Evolutionary conservation across 2,113 vertebrate genomes (phyloP).

Genomic region (Ia io): DNA sequence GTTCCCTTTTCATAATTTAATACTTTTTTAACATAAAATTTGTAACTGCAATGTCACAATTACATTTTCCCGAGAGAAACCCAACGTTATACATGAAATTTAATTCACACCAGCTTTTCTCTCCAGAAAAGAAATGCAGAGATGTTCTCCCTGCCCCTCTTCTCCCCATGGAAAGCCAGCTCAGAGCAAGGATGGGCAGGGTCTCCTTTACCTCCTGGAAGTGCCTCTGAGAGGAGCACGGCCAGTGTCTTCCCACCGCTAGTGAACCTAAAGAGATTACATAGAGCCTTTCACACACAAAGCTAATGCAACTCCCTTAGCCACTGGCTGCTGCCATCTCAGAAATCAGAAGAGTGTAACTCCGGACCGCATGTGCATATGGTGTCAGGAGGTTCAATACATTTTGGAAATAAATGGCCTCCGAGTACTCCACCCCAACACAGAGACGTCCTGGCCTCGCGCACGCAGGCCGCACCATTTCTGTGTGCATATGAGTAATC

Average conservation of each 20-base stretch:
- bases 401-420: constrained; percentile 61
- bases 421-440: constrained; percentile 18
- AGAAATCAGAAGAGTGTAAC: background rate
- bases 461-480: background rate
- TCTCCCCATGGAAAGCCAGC: background rate
- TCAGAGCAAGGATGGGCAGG: background rate
- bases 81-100: background rate
- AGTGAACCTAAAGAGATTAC: constrained; percentile 19
- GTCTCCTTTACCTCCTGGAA: background rate
- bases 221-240: background rate
- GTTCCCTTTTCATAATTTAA: background rate
- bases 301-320: constrained; percentile 41
- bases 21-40: constrained; percentile 7
- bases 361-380: constrained; percentile 3
- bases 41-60: background rate
- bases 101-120: background rate
- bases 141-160: accelerated
- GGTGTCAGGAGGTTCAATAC: constrained; percentile 45
- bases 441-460: constrained; percentile 39
- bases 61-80: background rate
- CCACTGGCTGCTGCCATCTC: constrained; percentile 25
- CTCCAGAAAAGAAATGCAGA: background rate
- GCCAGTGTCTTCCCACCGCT: background rate
- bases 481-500: constrained; percentile 39
- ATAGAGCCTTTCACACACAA: background rate